Base-by-base conservation (phyloP, 2,888 invertebrate species). In the Tortrix viridana region DNA sequence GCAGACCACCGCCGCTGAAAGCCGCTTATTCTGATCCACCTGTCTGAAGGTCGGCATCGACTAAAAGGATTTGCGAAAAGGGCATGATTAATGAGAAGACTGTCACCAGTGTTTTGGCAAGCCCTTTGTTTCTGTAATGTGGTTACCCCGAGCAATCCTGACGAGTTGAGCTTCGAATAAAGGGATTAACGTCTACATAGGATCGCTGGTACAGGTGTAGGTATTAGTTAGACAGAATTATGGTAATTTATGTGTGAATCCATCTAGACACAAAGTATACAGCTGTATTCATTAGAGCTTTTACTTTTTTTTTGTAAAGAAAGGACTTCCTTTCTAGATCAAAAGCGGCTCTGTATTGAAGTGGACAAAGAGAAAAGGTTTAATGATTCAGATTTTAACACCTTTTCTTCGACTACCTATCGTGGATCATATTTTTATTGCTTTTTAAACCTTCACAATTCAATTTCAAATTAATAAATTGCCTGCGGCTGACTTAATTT, bases 21-120 rank as follows among this genome's bases (percentile, higher is more conserved):
- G 74, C 76, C 54, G 76, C 71, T 81, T 80, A 80, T 69, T 70
- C 67, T 66, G 66, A 71, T 74, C 69, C 67, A 71, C 67, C 71
- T 69, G 61, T 67, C 65, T 71, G 74, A 78, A 79, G 77, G 77
- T 76, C 69, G 68, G 62, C 69, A 70, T 38, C 65, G 72, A 70
- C 75, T 76, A 71, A 79, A 77, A 74, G 83, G 81, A 80, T 81
- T 81, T 76, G 71, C 70, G 55, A 73, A 70, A 56, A 78, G 68
- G 74, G 79, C 75, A 79, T 82, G 77, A 84, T 79, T 79, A 82
- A 82, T 80, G 79, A 67, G 64, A 65, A 59, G 67, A 69, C 70
- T 69, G 77, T 73, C 75, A 67, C 66, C 59, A 50, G 54, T 71
- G 71, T 70, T 76, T 69, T 65, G 67, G 60, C 47, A 57, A 65